Percentiles rank a stretch among this genome's conserved stretches.
Evolutionary conservation across 2,888 invertebrate genomes (phyloP).

Genomic region (Endomychus coccineus): DNA sequence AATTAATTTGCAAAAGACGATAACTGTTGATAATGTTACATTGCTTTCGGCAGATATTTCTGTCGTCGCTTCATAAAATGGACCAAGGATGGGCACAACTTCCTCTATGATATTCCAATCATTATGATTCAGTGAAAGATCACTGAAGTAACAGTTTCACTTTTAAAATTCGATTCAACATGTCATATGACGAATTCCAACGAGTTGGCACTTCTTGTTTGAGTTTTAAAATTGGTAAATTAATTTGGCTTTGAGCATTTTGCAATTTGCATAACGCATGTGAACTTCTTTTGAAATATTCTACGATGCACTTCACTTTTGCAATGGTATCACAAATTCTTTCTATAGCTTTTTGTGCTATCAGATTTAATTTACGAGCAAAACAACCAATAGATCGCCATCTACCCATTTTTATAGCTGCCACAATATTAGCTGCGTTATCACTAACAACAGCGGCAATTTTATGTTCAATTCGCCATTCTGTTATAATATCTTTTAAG

Average conservation of each 20-base stretch:
- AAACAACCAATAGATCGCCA: slow-evolving; percentile 16
- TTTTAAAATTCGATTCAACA: slow-evolving; percentile 6
- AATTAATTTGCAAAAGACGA: background rate
- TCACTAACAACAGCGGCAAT: slow-evolving; percentile 25
- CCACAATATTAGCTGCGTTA: slow-evolving; percentile 18
- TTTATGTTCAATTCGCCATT: slow-evolving; percentile 24
- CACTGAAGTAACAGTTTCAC: no score
- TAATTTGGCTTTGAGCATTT: slow-evolving; percentile 15
- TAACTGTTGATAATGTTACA: background rate
- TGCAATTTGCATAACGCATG: slow-evolving; percentile 15
- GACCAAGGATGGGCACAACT: background rate
- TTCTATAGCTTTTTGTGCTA: slow-evolving; percentile 23
- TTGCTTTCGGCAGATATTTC: background rate
- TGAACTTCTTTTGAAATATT: slow-evolving; percentile 16
- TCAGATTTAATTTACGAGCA: slow-evolving; percentile 17
- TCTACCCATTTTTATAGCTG: slow-evolving; percentile 11
- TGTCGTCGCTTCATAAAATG: background rate
- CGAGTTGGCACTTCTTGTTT: slow-evolving; percentile 18
- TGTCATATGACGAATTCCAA: slow-evolving; percentile 9
- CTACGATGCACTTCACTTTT: slow-evolving; percentile 21
- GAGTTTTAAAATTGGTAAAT: slow-evolving; percentile 16
- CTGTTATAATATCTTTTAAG: slow-evolving; percentile 12
- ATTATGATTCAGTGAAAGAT: background rate
- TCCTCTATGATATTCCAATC: background rate
- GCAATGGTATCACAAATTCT: slow-evolving; percentile 11